Evolutionary conservation across 2,113 vertebrate species (phyloP), one percentile per base, ranked within the genome.

Genomic region (Myanophis thanlyinensis): DNA sequence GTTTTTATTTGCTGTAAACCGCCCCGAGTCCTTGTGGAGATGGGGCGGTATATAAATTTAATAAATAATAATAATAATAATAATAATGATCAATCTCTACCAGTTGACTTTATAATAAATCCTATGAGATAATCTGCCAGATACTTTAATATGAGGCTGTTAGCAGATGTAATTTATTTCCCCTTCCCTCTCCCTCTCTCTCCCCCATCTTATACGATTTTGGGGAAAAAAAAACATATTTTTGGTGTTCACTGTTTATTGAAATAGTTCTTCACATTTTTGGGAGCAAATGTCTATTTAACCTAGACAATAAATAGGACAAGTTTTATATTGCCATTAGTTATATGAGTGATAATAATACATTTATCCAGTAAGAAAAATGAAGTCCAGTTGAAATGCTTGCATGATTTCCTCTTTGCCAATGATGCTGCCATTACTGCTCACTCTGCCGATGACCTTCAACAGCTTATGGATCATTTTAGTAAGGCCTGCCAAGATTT

Each of bases 211-310:
- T 5, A 2, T 35, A 3, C 3, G 88, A 12, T 91, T 95, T 67
- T 35, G 90, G 52, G n/a, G n/a, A n/a, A n/a, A 5, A 53, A 85
- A 89, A 46, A 80, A 90, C 90, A 30, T 88, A 23, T 20, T 95
- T 88, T 52, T 93, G 18, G 88, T 86, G 92, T 93, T 94, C 88
- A 15, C 40, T 18, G 80, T 48, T 27, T 8, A 84, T 46, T 86
- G 46, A 46, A 86, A 25, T 47, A 15, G 85, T 86, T 86, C 46
- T 86, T 48, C 25, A 86, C 85, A n/a, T n/a, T n/a, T n/a, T n/a
- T n/a, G n/a, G 59, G 30, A 67, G 11, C 59, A n/a, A n/a, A 67
- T 67, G 59, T 67, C 59, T 12, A 67, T 62, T 15, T 67, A 67
- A n/a, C 30, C 30, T 67, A 67, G 27, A 62, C 11, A n/a, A 67